Conservation (phyloP, 1,140 invertebrate genomes). For the Chrysomallon squamiferum region DNA sequence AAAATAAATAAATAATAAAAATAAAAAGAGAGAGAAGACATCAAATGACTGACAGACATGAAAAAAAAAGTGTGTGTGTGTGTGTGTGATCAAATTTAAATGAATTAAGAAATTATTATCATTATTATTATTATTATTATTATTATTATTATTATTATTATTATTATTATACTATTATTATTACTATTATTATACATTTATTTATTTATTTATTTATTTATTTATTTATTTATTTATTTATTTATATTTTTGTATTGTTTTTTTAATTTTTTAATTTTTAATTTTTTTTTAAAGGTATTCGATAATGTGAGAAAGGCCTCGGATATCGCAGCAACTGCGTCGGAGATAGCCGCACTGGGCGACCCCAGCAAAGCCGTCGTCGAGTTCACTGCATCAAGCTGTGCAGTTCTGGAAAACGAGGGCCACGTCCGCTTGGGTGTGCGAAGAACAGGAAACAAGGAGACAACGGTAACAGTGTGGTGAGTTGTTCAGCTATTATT, state of each 20-base stretch:
- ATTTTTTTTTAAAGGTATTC: slow-evolving; percentile 22
- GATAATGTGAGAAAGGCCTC: slow-evolving; percentile 7
- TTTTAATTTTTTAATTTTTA: background rate
- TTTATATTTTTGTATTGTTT: background rate
- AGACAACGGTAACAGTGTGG: slow-evolving; percentile 65
- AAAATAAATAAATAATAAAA: too few species aligned
- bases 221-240: too few species aligned
- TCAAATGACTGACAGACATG: too few species aligned
- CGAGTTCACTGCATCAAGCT: slow-evolving; percentile 70
- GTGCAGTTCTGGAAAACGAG: slow-evolving; percentile 71
- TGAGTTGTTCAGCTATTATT: slow-evolving; percentile 34
- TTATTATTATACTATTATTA: too few species aligned
- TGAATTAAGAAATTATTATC: too few species aligned
- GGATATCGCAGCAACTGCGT: background rate
- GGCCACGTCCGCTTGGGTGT: slow-evolving; percentile 69
- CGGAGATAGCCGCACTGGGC: slow-evolving; percentile 24
- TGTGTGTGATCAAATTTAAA: too few species aligned
- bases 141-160: too few species aligned
- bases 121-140: too few species aligned
- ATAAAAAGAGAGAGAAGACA: too few species aligned
- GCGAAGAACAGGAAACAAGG: slow-evolving; percentile 67
- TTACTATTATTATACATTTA: too few species aligned
- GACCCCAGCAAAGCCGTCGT: slow-evolving; percentile 64
- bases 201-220: too few species aligned
- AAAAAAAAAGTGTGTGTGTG: too few species aligned